Evolutionary conservation across 2,797 vertebrate species (phyloP), one percentile per base, ranked within the genome.

Genomic region (Loris lydekkerianus): DNA sequence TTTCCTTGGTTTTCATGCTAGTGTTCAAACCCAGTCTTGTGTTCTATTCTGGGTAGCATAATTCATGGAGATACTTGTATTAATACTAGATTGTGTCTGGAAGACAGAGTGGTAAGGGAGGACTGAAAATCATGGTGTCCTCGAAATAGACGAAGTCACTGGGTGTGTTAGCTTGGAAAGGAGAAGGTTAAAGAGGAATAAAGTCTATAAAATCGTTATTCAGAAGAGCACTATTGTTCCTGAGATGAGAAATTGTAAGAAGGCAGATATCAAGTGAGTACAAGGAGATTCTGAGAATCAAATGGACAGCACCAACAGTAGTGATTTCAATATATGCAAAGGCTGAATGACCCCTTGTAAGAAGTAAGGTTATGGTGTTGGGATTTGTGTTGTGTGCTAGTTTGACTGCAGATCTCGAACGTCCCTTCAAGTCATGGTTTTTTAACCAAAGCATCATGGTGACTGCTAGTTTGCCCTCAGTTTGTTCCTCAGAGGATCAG

Each of bases 271-370:
- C 63, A 76, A 67, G 83, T 75, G 58, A 96, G 25, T 40, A 21
- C 43, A 76, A 77, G 76, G 84, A 86, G 92, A 63, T 60, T 86
- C 73, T 90, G 53, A 96, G 73, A 76, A 73, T 93, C 80, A 37
- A 83, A n/a, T 73, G 84, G 56, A 21, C 3, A 23, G 31, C 40
- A 4, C 69, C 18, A 65, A 67, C 40, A 92, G 53, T 11, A 21
- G 82, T 70, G 29, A 89, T 27, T 23, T 81, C 84, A 65, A 61
- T 60, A 67, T 53, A 81, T 69, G 58, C 65, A 40, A 31, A 94
- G 72, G 40, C 91, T 21, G 58, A 73, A 25, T 21, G 53, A 70
- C 81, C 27, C 13, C 49, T 0, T 34, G 3, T 10, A 91, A 56
- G 86, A 70, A 63, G 37, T 40, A 37, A 46, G 18, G 27, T 46